Evolutionary conservation across 2,797 vertebrate genomes (phyloP).

Genomic region (Chrosomus eos): DNA sequence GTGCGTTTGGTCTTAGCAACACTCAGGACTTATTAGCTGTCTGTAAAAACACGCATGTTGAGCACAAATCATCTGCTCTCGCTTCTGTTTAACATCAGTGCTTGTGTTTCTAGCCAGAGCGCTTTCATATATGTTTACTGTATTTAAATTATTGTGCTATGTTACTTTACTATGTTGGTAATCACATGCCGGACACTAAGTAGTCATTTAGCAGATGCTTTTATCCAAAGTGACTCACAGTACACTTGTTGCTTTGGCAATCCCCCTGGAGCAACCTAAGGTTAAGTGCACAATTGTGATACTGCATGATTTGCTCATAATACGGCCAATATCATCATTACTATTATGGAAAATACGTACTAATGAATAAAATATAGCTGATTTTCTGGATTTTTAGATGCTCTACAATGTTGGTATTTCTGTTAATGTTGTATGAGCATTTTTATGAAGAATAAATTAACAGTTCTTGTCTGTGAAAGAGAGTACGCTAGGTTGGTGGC

Average conservation of each 20-base stretch:
- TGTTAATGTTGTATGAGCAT: neutral
- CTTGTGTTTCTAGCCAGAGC: conserved; percentile 1
- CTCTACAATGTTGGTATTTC: neutral
- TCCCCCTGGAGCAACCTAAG: conserved; percentile 20
- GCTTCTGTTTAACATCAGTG: conserved; percentile 20
- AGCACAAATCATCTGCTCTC: conserved; percentile 6
- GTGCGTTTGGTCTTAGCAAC: neutral
- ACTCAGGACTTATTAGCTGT: conserved; percentile 23
- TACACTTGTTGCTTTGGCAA: conserved; percentile 17
- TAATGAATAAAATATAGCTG: neutral
- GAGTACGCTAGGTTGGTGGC: neutral
- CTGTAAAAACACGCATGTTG: conserved; percentile 13
- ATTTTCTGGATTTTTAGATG: neutral
- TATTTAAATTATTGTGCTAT: conserved; percentile 10
- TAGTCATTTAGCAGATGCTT: conserved; percentile 29
- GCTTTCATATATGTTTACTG: conserved; percentile 6
- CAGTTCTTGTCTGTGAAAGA: neutral
- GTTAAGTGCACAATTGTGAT: conserved; percentile 20
- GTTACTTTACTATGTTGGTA: conserved; percentile 17
- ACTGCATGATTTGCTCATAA: neutral
- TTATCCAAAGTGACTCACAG: conserved; percentile 23
- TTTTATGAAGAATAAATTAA: neutral
- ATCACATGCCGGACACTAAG: neutral
- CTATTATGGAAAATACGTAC: neutral
- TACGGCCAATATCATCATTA: neutral